Conservation (phyloP, 2,888 invertebrate genomes). For the Tipula helvola region DNA sequence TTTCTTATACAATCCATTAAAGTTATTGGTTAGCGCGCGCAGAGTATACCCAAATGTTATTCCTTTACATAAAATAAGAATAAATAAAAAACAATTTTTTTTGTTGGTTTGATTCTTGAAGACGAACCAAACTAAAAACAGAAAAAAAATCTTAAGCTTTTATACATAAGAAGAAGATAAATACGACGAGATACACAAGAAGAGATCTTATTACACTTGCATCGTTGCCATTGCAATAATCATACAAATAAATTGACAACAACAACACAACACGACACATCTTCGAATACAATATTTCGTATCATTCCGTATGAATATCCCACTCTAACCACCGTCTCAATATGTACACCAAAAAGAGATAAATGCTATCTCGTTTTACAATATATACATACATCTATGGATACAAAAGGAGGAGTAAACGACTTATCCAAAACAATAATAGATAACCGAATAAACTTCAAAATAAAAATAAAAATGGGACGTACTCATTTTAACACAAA, state of each 20-base stretch:
- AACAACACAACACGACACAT: not conserved
- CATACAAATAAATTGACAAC: not conserved
- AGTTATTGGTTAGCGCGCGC: not conserved
- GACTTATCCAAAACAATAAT: not conserved
- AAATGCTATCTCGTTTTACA: not conserved
- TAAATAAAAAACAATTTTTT: not conserved
- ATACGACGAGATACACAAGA: slow-evolving; percentile 5
- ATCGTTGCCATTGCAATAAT: slow-evolving; percentile 5
- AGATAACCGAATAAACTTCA: not conserved
- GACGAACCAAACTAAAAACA: not conserved
- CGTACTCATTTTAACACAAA: not conserved
- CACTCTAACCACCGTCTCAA: not conserved
- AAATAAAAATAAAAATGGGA: not conserved
- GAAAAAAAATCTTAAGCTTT: not conserved
- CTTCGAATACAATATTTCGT: not conserved
- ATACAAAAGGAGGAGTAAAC: not conserved
- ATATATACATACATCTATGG: not conserved
- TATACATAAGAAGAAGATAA: not conserved
- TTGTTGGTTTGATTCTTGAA: not conserved
- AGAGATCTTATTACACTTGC: slow-evolving; percentile 8
- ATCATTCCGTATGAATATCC: not conserved
- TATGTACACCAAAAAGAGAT: not conserved
- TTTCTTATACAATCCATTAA: not conserved
- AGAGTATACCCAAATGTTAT: not conserved
- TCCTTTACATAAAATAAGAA: not conserved